Evolutionary conservation across 2,888 invertebrate species (phyloP), one percentile per base, ranked within the genome.

Genomic region (Anodontia alba): DNA sequence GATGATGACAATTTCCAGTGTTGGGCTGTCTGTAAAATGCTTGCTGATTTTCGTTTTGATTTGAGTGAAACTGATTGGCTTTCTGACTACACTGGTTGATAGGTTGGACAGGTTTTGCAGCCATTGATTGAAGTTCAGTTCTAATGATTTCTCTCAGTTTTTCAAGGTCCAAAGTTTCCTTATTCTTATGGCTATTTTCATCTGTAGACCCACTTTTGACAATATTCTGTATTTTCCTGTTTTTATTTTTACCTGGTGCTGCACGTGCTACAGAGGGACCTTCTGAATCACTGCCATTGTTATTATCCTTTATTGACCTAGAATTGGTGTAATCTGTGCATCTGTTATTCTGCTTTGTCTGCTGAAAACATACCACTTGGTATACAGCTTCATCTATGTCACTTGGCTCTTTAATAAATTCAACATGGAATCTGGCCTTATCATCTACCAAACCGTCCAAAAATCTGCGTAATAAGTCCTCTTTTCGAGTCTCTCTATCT

Each of bases 361-460:
- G n/a, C n/a, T n/a, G n/a, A n/a, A n/a, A n/a, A 23, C 36, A 67
- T 10, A 72, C 78, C n/a, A 75, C 69, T 42, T 72, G 66, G 49
- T 69, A 66, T 3, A 78, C 68, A n/a, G 76, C 75, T 31, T 82
- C 78, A 82, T 76, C 76, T n/a, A 72, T 75, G 71, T 75, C 62
- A 8, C 31, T 54, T 8, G 82, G 82, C 51, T 79, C 71, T 75
- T 79, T 79, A 17, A 79, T 29, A n/a, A n/a, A n/a, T n/a, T n/a
- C n/a, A n/a, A n/a, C n/a, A n/a, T n/a, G n/a, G n/a, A n/a, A n/a
- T n/a, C n/a, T n/a, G n/a, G n/a, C n/a, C n/a, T n/a, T n/a, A n/a
- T n/a, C n/a, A n/a, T n/a, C n/a, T n/a, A n/a, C 57, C 70, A 75
- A 36, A 8, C 78, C 81, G 66, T 81, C 81, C n/a, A 78, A n/a